Percentiles rank a stretch among this genome's conserved stretches.
Conservation (phyloP, 2,888 invertebrate genomes). For the Rugalucina vietnamica region DNA sequence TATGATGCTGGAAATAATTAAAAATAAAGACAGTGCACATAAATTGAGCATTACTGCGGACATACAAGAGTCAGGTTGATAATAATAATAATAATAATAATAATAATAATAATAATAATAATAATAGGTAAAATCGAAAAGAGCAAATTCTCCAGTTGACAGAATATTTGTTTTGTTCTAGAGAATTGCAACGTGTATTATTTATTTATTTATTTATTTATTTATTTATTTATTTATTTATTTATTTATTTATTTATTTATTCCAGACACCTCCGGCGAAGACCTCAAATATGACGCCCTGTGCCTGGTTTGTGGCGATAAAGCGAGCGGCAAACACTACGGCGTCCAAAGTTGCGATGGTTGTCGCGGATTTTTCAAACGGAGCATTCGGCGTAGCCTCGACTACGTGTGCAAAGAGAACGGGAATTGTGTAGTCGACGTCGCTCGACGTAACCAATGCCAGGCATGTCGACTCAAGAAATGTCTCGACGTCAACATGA, state of each 20-base stretch:
- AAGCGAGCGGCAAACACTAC: constrained; percentile 86
- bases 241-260: not conserved
- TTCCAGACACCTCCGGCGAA: constrained; percentile 47
- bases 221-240: not conserved
- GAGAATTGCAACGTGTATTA: not conserved
- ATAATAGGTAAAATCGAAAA: no score
- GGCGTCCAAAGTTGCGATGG: constrained; percentile 86
- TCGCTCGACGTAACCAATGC: constrained; percentile 96
- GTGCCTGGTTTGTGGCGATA: constrained; percentile 84
- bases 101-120: no score
- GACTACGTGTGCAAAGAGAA: constrained; percentile 97
- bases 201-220: no score
- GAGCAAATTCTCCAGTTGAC: no score
- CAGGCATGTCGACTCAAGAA: constrained; percentile 97
- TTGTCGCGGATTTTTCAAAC: constrained; percentile 95
- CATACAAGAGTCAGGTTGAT: no score
- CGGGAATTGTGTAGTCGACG: constrained; percentile 94
- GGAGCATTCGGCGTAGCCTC: constrained; percentile 94
- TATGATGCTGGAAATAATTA: no score
- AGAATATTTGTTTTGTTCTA: not conserved
- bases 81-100: no score
- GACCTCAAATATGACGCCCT: constrained; percentile 84
- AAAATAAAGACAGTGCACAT: no score
- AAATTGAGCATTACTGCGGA: no score
- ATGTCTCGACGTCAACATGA: constrained; percentile 96